Conservation (phyloP, 2,888 invertebrate genomes). For the Chymomyza procnemis region DNA sequence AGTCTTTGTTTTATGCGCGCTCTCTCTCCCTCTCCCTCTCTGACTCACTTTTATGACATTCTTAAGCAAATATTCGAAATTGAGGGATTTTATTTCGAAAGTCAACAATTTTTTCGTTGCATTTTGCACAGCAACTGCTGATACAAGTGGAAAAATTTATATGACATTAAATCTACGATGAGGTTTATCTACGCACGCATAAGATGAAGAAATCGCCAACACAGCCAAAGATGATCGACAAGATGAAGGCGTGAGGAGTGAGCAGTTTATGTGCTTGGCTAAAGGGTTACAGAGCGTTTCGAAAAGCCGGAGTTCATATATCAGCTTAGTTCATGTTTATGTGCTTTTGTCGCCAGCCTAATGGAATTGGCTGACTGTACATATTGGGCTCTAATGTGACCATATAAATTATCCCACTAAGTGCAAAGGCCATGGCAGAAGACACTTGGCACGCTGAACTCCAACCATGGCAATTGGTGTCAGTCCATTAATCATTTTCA, state of each 20-base stretch:
- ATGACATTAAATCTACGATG: conserved; percentile 45
- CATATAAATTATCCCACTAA: not conserved
- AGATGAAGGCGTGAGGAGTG: not conserved
- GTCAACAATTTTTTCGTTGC: conserved; percentile 13
- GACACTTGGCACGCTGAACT: not conserved
- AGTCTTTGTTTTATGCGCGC: conserved; percentile 24
- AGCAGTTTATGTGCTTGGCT: not conserved
- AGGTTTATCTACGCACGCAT: conserved; percentile 37
- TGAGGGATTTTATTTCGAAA: conserved; percentile 46
- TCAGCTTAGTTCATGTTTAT: not conserved
- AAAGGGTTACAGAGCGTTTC: not conserved
- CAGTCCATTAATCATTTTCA: conserved; percentile 47
- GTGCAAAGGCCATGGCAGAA: not conserved
- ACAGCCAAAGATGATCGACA: not conserved
- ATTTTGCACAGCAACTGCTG: conserved; percentile 55
- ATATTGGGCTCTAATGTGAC: not conserved
- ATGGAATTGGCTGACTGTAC: not conserved
- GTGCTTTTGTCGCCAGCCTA: not conserved
- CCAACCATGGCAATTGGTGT: too few species aligned
- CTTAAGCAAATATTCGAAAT: conserved; percentile 52
- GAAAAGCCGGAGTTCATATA: not conserved
- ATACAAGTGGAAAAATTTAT: conserved; percentile 53
- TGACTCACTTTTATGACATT: conserved; percentile 55
- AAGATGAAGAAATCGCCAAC: conserved; percentile 37
- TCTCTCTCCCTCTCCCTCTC: too few species aligned